Base-by-base conservation (phyloP, 64 coral and sea anemone species). In the Trachythela sp. region DNA sequence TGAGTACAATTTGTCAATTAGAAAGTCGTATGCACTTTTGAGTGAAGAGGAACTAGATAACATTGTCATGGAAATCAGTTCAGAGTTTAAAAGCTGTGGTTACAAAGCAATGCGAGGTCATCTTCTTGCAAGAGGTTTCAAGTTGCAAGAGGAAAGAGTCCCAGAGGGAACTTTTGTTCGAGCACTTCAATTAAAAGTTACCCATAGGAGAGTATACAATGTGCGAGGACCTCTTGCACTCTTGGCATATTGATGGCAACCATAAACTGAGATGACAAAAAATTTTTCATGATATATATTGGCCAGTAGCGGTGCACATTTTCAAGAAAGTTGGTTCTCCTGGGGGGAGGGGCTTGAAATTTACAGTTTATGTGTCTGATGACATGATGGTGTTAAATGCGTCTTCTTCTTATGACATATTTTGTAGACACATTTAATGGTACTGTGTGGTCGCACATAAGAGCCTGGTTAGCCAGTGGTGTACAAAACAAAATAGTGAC, bases 181-280 rank as follows among this genome's bases (percentile, higher is more conserved):
- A 32, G 92, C 88, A 29, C 72, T 94, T 48, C 88, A 90, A 85
- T 48, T 94, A 59, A 84, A 85, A 20, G 89, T 94, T 35, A 94
- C 93, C 30, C 89, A 94, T 48, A 70, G 89, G 27, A 94, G 93
- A 70, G 48, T 70, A 36, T 91, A 91, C 39, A 91, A 91, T 40
- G 89, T 94, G 18, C 89, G 51, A 77, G 70, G 64, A 31, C 85
- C 88, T 22, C 60, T 87, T 52, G 86, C 88, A 90, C 85, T 94
- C 17, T n/a, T 93, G 87, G 86, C 75, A 89, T 85, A 92, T 88
- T 68, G 88, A 89, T 60, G 54, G 54, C 13, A 58, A 58, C 54
- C 54, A 58, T 13, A 58, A 58, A n/a, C 54, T 58, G 13, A 58
- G 54, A 13, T n/a, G 24, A 58, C 15, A 20, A 6, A 58, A 22